Evolutionary conservation across 2,888 invertebrate genomes (phyloP).

Genomic region (Tenthredo distinguenda): DNA sequence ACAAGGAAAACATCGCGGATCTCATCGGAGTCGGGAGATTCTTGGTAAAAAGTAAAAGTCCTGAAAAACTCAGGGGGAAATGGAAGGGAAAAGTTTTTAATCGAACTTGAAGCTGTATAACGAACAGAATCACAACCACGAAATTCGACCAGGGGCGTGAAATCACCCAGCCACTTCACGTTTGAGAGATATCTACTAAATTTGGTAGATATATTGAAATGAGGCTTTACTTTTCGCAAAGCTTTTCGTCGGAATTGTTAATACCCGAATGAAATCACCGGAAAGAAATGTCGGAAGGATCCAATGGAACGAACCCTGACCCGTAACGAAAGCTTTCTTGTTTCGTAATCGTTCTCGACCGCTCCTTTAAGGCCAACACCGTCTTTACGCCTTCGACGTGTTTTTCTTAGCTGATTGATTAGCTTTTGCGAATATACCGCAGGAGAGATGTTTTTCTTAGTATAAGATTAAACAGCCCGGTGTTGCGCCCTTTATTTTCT

Average conservation of each 20-base stretch:
- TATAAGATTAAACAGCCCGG: conserved; percentile 28
- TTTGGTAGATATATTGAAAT: conserved; percentile 28
- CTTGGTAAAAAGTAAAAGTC: conserved; percentile 15
- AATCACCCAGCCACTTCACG: conserved; percentile 10
- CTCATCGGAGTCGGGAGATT: not conserved
- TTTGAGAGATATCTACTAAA: conserved; percentile 1
- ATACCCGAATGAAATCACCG: conserved; percentile 46
- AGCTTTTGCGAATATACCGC: conserved; percentile 22
- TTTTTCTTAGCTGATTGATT: conserved; percentile 54
- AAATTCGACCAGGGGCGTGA: conserved; percentile 4
- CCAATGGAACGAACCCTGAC: not conserved
- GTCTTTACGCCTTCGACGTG: conserved; percentile 37
- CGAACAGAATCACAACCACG: not conserved
- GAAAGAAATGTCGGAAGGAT: not conserved
- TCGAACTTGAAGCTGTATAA: conserved; percentile 32
- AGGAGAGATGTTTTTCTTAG: conserved; percentile 31
- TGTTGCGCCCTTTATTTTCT: conserved; percentile 20
- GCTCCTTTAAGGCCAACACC: conserved; percentile 6
- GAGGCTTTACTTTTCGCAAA: conserved; percentile 5
- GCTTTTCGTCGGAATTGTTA: conserved; percentile 4
- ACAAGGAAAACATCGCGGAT: conserved; percentile 8
- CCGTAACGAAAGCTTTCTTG: not conserved
- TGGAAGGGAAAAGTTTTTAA: conserved; percentile 26
- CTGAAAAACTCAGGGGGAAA: conserved; percentile 1
- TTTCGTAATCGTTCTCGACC: conserved; percentile 20